These are phyloP conservation scores for Acipenser ruthenus DNA, from an alignment of 2,797 vertebrate genomes.

Conservation along the genomic window DNA sequence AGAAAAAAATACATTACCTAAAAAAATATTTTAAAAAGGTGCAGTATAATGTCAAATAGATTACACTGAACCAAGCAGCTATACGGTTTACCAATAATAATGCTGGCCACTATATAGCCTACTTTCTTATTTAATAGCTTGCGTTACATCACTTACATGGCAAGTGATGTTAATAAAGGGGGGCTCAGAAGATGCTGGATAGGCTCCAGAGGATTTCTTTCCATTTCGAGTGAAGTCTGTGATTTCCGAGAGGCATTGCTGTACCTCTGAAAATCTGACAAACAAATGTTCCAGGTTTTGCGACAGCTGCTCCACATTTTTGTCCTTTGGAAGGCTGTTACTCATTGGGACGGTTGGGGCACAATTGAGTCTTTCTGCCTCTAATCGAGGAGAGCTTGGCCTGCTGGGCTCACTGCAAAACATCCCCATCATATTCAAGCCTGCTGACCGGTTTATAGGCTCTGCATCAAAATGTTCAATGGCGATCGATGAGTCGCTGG, in stretches of 20 bases:
- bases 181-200: conserved; percentile 67
- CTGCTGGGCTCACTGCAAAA: conserved; percentile 55
- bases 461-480: conserved; percentile 57
- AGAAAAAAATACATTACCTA: too few species aligned
- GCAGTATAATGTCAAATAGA: too few species aligned
- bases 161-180: conserved; percentile 75
- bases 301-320: conserved; percentile 49
- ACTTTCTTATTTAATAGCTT: too few species aligned
- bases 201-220: conserved; percentile 50
- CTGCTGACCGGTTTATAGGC: conserved; percentile 42
- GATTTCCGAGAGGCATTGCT: conserved; percentile 67
- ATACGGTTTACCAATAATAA: too few species aligned
- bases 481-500: conserved; percentile 48
- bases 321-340: conserved; percentile 27
- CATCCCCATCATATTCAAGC: conserved; percentile 41
- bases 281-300: conserved; percentile 70
- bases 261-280: conserved; percentile 62
- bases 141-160: conserved; percentile 65
- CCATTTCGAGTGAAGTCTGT: conserved; percentile 61
- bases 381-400: conserved; percentile 51
- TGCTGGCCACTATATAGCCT: too few species aligned
- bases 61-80: too few species aligned
- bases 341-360: conserved; percentile 38
- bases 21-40: too few species aligned
- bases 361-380: conserved; percentile 30